Percentiles rank a stretch among this genome's conserved stretches.
Evolutionary conservation across 2,113 vertebrate genomes (phyloP).

Genomic region (Arenaria interpres): DNA sequence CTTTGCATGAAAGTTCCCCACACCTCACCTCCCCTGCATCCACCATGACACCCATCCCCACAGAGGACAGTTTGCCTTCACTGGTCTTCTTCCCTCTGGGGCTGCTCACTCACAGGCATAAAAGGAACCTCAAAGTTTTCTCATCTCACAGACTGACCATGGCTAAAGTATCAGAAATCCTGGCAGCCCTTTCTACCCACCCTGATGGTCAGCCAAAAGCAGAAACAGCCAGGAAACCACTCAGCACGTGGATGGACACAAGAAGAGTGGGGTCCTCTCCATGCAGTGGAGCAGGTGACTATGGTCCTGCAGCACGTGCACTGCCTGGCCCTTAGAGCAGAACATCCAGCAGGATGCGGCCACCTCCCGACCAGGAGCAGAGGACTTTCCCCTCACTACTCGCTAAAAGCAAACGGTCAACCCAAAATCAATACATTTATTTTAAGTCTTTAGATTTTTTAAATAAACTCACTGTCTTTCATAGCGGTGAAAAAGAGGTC

Average conservation of each 20-base stretch:
- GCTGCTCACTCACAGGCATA: not conserved
- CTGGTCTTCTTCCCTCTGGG: not conserved
- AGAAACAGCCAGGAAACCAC: not conserved
- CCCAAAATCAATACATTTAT: accelerated
- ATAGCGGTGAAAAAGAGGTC: not conserved
- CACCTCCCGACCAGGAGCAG: accelerated
- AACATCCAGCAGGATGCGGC: accelerated
- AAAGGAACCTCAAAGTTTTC: not conserved
- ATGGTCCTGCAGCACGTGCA: accelerated
- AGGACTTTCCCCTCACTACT: not conserved
- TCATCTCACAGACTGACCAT: not conserved
- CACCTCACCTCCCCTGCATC: not conserved
- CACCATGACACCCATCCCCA: not conserved
- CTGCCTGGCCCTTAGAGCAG: not conserved
- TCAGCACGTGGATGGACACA: not conserved
- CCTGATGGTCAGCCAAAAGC: not conserved
- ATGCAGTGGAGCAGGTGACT: accelerated
- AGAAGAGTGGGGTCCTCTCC: accelerated
- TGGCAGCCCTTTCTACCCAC: not conserved
- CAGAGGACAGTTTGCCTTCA: not conserved
- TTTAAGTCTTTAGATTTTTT: not conserved
- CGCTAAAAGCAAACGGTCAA: not conserved
- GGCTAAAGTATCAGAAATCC: not conserved
- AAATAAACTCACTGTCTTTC: not conserved
- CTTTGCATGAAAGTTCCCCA: not conserved